phyloP scores from a whole-genome alignment of 2,888 invertebrate species.

The Erebia epiphron region DNA sequence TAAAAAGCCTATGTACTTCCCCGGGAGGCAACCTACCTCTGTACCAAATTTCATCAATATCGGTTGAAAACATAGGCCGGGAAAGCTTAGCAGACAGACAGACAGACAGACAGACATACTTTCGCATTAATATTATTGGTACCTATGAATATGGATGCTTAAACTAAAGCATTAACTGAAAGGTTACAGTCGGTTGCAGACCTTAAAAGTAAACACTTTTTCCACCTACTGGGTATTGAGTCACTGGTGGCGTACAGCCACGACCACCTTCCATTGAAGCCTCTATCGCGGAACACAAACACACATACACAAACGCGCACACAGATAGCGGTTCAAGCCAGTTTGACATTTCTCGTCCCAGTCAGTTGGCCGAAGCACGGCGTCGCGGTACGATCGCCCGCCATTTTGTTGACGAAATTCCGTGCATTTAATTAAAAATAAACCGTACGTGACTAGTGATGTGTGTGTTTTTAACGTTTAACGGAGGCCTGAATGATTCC shows the following conservation, averaged over 20 bases:
- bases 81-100: too few relatives aligned
- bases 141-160: too few relatives aligned
- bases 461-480: conserved; percentile 56
- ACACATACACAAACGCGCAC: conserved; percentile 45
- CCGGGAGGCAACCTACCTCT: too few relatives aligned
- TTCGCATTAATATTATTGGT: too few relatives aligned
- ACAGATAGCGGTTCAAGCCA: conserved; percentile 54
- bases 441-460: conserved; percentile 70
- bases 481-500: conserved; percentile 47
- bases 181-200: conserved; percentile 18
- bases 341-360: conserved; percentile 74
- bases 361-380: conserved; percentile 79
- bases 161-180: background rate
- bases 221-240: conserved; percentile 58
- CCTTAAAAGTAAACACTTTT: conserved; percentile 47
- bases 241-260: conserved; percentile 48
- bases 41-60: too few relatives aligned
- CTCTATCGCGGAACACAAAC: conserved; percentile 48
- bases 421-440: conserved; percentile 67
- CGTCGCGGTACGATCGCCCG: conserved; percentile 72
- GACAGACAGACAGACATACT: too few relatives aligned
- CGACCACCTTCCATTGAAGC: conserved; percentile 64
- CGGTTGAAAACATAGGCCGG: too few relatives aligned
- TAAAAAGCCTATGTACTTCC: too few relatives aligned
- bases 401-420: conserved; percentile 65